Base-by-base conservation (phyloP, 2,797 vertebrate genomes). In the Fratercula arctica region DNA sequence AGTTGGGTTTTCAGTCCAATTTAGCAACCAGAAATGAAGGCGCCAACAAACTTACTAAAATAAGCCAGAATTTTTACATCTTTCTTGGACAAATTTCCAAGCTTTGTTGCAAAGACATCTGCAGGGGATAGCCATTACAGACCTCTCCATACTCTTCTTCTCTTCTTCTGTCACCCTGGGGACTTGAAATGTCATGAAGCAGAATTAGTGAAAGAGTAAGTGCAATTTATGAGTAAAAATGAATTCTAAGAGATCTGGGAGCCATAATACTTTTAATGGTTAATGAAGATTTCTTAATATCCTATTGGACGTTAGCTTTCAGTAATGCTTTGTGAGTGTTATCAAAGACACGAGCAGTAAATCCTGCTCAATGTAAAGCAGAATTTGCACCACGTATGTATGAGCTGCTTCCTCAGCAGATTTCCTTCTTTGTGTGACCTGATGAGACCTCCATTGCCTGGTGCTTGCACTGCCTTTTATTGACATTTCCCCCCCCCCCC, bases 311-410 rank as follows among this genome's bases (percentile, higher is more conserved):
- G 13, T 66, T 13, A 68, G 8, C 15, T 94, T 78, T 68, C 56
- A 76, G 24, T 51, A 75, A 24, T 41, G 33, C n/a, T 60, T 75
- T 41, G 8, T 25, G 53, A 60, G 13, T n/a, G 11, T 75, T 84
- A 45, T 7, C 28, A 23, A 53, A 77, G 48, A 18, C 10, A 15
- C 15, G 37, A 78, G 35, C 19, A 31, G 48, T 51, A 85, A 31
- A 15, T 78, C 16, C 21, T 37, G 24, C 54, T 83, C 24, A 28
- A 16, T 61, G 3, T 50, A 43, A 80, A 67, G 48, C 17, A 70
- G n/a, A 59, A 48, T 67, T 60, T 87, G 18, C 3, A 41, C 15
- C 23, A 23, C 0, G 0, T 78, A 9, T 13, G 3, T 75, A 33
- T 0, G 3, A 51, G 23, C 21, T 81, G 20, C 41, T 68, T 89